These are phyloP conservation scores for Hirundo rustica DNA, from an alignment of 2,797 vertebrate genomes.

Conservation along the genomic window DNA sequence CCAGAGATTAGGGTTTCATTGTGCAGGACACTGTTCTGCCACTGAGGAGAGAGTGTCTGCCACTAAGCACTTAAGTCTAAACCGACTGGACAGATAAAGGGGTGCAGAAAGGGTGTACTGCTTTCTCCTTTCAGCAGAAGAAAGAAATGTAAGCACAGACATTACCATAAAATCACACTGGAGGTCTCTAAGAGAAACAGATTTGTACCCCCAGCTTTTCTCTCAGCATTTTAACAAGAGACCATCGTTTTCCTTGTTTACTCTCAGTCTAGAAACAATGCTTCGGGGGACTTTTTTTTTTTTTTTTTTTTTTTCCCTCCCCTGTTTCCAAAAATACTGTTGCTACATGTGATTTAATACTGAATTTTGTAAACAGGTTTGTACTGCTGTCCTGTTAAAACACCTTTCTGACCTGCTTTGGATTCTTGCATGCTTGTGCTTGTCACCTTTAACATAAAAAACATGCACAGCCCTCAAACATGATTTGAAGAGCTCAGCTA, in stretches of 20 bases:
- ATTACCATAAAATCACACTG: background rate
- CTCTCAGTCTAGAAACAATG: background rate
- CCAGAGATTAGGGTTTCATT: background rate
- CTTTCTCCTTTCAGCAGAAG: background rate
- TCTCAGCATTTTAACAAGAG: background rate
- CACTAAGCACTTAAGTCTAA: background rate
- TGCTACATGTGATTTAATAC: background rate
- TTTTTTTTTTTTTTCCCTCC: no score
- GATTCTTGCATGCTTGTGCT: background rate
- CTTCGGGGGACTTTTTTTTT: background rate
- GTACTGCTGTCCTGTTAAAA: background rate
- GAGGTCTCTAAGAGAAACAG: background rate
- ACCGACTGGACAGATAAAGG: background rate
- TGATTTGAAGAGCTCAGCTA: background rate
- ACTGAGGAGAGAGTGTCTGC: background rate
- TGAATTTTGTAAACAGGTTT: background rate
- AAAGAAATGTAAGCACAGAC: background rate
- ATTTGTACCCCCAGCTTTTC: background rate
- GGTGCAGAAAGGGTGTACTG: background rate
- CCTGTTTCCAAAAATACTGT: conserved; percentile 19
- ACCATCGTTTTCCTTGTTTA: background rate
- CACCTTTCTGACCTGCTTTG: background rate
- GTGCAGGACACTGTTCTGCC: background rate
- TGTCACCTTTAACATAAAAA: conserved; percentile 12
- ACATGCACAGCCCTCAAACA: background rate